phyloP scores from a whole-genome alignment of 1,140 invertebrate genomes.

The Andricus grossulariae region DNA sequence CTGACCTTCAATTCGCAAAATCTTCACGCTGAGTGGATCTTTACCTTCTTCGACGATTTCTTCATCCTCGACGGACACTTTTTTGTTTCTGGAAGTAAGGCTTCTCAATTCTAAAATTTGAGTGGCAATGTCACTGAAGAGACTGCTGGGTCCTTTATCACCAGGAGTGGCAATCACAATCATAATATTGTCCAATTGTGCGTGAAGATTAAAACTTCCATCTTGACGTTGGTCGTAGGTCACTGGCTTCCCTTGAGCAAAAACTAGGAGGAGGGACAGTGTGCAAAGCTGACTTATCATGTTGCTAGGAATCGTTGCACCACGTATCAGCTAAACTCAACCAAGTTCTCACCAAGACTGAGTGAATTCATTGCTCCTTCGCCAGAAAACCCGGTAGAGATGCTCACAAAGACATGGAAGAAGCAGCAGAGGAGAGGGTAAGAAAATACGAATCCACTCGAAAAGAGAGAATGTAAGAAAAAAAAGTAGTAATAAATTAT shows the following conservation, averaged over 20 bases:
- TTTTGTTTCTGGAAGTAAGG: conserved; percentile 37
- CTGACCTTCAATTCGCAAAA: conserved; percentile 40
- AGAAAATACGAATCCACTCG: conserved; percentile 25
- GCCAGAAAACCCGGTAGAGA: conserved; percentile 3
- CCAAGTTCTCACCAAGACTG: conserved; percentile 47
- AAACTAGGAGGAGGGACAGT: not conserved
- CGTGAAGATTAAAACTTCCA: conserved; percentile 71
- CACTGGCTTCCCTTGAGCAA: conserved; percentile 39
- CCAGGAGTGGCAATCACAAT: conserved; percentile 60
- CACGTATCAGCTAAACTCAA: conserved; percentile 38
- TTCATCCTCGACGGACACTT: not conserved
- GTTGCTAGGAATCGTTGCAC: not conserved
- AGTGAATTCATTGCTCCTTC: conserved; percentile 37
- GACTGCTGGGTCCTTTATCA: conserved; percentile 38
- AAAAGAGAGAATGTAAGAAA: not conserved
- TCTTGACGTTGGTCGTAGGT: conserved; percentile 74
- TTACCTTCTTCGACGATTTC: conserved; percentile 49
- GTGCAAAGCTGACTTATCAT: not conserved
- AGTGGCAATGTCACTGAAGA: conserved; percentile 42
- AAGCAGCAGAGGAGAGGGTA: conserved; percentile 40
- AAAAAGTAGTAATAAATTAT: not conserved
- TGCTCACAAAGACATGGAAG: conserved; percentile 38
- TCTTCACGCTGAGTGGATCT: conserved; percentile 55
- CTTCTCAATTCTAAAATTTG: conserved; percentile 46
- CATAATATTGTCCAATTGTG: conserved; percentile 71